Conservation (phyloP, 2,888 invertebrate genomes). For the Rosalia funebris region DNA sequence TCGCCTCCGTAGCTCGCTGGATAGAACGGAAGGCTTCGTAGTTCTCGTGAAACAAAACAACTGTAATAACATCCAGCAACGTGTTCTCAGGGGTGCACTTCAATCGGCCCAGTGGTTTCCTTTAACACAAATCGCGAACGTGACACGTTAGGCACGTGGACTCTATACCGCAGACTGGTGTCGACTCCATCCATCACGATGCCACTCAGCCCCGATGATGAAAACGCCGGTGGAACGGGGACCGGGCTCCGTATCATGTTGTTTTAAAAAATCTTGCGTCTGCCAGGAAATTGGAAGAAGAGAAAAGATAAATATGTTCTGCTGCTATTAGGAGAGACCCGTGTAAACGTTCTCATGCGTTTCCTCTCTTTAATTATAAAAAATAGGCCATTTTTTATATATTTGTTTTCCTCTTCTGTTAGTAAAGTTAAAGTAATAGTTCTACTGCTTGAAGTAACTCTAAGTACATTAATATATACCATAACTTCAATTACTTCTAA, state of each 20-base stretch:
- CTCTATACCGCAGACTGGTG: constrained; percentile 51
- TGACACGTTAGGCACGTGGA: constrained; percentile 60
- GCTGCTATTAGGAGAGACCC: not conserved
- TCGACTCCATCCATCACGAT: constrained; percentile 59
- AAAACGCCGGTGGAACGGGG: constrained; percentile 4
- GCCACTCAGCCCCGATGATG: constrained; percentile 38
- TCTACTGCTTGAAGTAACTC: no score
- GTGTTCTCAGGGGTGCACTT: constrained; percentile 58
- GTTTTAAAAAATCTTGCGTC: constrained; percentile 16
- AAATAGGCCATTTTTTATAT: no score
- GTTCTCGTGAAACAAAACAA: constrained; percentile 61
- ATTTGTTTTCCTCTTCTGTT: no score
- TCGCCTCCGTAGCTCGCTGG: not conserved
- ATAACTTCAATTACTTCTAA: no score
- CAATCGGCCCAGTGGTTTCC: constrained; percentile 57
- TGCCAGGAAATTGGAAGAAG: constrained; percentile 4
- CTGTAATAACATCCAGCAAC: constrained; percentile 62
- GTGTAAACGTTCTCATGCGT: not conserved
- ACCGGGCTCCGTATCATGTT: constrained; percentile 7
- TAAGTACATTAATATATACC: no score
- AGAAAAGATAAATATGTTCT: constrained; percentile 10
- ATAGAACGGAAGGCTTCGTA: constrained; percentile 30
- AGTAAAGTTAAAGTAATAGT: no score
- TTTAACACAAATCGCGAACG: constrained; percentile 62
- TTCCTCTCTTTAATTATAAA: not conserved